Conservation (phyloP, 2,113 vertebrate genomes). For the Stictonetta naevosa region DNA sequence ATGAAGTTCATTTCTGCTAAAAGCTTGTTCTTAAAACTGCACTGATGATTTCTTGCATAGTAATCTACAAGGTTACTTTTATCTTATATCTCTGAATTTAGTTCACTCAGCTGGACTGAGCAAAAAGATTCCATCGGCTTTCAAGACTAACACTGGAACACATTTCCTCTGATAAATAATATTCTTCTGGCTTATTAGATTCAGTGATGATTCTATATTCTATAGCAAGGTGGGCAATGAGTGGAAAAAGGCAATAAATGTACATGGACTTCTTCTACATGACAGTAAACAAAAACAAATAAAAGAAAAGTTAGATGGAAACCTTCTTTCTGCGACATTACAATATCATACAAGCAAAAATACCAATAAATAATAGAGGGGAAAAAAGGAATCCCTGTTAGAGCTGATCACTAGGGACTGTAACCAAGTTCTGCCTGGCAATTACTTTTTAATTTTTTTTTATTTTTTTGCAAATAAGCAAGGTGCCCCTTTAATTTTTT, state of each 20-base stretch:
- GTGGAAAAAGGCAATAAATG: background rate
- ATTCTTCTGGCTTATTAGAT: slow-evolving; percentile 11
- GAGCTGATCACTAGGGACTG: background rate
- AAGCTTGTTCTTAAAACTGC: background rate
- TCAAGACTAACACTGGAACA: background rate
- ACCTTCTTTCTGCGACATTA: background rate
- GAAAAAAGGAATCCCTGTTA: background rate
- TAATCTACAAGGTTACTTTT: background rate
- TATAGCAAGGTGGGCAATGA: background rate
- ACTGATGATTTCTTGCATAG: background rate
- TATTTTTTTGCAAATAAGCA: background rate
- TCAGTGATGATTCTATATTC: background rate
- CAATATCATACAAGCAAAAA: background rate
- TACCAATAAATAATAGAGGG: background rate
- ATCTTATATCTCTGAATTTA: background rate
- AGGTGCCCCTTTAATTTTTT: background rate
- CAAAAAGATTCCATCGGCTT: background rate
- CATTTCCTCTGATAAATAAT: background rate
- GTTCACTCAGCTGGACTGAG: background rate
- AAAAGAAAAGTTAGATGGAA: background rate
- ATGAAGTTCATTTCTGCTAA: background rate
- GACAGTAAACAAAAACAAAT: background rate
- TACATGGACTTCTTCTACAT: background rate
- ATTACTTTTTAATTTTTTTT: background rate
- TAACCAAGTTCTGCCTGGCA: background rate